phyloP scores from a whole-genome alignment of 2,797 vertebrate species.

The Meriones psammophilus region DNA sequence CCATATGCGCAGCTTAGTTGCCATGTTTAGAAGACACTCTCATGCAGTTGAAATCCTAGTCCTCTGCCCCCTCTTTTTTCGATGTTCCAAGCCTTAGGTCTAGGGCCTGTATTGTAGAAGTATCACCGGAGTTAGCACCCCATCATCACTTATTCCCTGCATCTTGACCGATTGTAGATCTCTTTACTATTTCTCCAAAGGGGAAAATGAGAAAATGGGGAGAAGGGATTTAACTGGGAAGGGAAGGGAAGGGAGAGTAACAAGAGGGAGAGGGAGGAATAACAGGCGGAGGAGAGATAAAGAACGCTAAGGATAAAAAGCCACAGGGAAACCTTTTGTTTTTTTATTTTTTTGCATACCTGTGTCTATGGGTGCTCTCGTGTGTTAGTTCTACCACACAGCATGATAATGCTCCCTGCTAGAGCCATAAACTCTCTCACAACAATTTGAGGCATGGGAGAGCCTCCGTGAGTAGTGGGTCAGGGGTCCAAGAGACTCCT shows the following conservation, averaged over 20 bases:
- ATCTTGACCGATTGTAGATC: background rate
- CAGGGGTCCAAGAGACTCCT: background rate
- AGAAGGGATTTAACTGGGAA: background rate
- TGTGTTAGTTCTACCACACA: no score
- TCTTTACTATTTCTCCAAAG: background rate
- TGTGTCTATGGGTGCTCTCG: background rate
- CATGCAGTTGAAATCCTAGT: background rate
- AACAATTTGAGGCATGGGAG: background rate
- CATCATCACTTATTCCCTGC: background rate
- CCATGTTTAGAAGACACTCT: background rate
- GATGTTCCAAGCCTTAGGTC: background rate
- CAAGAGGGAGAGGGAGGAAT: background rate
- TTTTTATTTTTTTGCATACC: no score
- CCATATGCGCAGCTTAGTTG: background rate
- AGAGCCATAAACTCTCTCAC: background rate
- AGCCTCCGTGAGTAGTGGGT: background rate
- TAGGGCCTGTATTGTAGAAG: background rate
- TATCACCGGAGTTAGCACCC: background rate
- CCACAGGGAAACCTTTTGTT: background rate
- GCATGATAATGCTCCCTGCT: background rate
- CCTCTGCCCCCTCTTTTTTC: background rate
- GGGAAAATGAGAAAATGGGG: background rate
- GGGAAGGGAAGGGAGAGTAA: background rate
- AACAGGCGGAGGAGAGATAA: background rate
- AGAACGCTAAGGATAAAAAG: background rate